Percentiles rank a stretch among this genome's conserved stretches.
Conservation (phyloP, 2,113 vertebrate genomes). For the Asarcornis scutulata region DNA sequence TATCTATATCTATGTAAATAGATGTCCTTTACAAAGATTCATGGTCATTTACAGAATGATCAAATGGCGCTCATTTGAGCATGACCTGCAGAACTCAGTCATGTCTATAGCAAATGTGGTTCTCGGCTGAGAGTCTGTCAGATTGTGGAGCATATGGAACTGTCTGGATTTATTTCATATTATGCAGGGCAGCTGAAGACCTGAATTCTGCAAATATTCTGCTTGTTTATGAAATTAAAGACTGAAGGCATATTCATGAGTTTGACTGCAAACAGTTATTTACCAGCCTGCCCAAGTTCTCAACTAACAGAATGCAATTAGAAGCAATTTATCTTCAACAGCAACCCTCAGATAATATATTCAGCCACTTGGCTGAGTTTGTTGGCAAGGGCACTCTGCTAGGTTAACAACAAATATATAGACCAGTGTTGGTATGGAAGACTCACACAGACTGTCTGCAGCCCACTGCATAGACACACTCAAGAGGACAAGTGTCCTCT, state of each 20-base stretch:
- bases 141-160: background rate
- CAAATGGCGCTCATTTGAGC: background rate
- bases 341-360: background rate
- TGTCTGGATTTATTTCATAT: background rate
- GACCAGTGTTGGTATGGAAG: rapidly evolving
- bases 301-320: background rate
- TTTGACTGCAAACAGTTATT: background rate
- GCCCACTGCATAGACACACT: rapidly evolving
- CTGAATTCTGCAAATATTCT: background rate
- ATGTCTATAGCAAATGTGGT: background rate
- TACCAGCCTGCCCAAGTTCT: no score
- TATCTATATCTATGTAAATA: background rate
- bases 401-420: background rate
- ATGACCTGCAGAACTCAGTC: background rate
- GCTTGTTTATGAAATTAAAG: background rate
- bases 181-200: rapidly evolving
- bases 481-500: background rate
- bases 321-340: background rate
- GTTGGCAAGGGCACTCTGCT: background rate
- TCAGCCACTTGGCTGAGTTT: background rate
- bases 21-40: background rate
- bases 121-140: background rate
- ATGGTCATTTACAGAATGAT: background rate
- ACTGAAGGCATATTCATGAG: background rate
- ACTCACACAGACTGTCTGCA: background rate